Evolutionary conservation across 2,888 invertebrate genomes (phyloP).

Genomic region (Hoplodrina blanda): DNA sequence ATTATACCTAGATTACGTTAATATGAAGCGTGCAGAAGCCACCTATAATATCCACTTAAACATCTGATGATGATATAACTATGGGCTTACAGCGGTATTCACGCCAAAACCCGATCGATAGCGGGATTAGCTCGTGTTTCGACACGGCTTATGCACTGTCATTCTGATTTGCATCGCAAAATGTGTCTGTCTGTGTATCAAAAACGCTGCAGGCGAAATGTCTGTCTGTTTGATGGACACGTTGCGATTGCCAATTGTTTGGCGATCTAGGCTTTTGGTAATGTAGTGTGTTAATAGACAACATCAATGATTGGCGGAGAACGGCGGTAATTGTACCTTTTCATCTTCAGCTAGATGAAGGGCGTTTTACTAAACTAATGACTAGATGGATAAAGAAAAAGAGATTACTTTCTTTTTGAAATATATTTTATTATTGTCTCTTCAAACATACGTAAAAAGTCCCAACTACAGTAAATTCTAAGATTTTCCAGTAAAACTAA

Average conservation of each 20-base stretch:
- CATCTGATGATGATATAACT: slow-evolving; percentile 1
- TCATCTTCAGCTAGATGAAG: no score
- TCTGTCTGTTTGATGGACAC: slow-evolving; percentile 20
- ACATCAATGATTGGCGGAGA: neutral
- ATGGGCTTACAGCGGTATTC: slow-evolving; percentile 12
- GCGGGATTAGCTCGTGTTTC: slow-evolving; percentile 43
- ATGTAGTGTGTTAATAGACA: neutral
- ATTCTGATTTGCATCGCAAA: slow-evolving; percentile 62
- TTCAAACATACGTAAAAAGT: no score
- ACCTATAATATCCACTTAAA: no score
- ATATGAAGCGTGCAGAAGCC: no score
- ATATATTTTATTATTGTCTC: no score
- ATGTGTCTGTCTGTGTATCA: slow-evolving; percentile 33
- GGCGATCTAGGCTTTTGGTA: neutral
- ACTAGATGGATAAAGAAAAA: no score
- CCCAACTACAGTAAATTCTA: no score
- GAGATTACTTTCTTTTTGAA: no score
- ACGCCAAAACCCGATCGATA: slow-evolving; percentile 43
- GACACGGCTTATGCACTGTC: slow-evolving; percentile 47
- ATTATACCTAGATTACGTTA: neutral
- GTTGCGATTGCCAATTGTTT: slow-evolving; percentile 24
- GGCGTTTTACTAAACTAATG: no score
- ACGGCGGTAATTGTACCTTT: no score
- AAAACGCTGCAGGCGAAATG: slow-evolving; percentile 7
- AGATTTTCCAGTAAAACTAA: no score